These are phyloP conservation scores for Notothenia rossii DNA, from an alignment of 2,113 vertebrate species.

Conservation along the genomic window DNA sequence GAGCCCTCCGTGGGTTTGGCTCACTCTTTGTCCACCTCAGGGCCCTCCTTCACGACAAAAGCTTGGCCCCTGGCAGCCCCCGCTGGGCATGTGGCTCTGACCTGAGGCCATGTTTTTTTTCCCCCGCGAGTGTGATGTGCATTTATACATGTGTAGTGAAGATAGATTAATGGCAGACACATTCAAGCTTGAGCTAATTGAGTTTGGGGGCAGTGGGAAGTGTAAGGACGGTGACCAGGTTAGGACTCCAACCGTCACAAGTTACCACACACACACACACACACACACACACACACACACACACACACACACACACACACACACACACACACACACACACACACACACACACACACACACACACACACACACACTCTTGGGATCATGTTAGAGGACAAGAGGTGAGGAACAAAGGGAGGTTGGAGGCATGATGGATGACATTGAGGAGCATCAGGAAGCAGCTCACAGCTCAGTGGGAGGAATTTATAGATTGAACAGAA, in stretches of 20 bases:
- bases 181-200: slow-evolving; percentile 43
- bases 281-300: background rate
- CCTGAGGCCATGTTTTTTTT: slow-evolving; percentile 31
- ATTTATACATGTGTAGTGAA: background rate
- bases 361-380: slow-evolving; percentile 27
- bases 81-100: slow-evolving; percentile 50
- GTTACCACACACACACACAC: slow-evolving; percentile 16
- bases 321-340: background rate
- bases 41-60: slow-evolving; percentile 51
- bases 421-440: slow-evolving; percentile 67
- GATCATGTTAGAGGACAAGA: slow-evolving; percentile 56
- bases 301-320: background rate
- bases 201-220: slow-evolving; percentile 28
- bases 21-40: slow-evolving; percentile 58
- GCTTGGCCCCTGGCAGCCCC: slow-evolving; percentile 57
- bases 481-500: slow-evolving; percentile 66
- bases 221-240: background rate
- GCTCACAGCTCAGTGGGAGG: slow-evolving; percentile 51
- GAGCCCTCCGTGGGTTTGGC: slow-evolving; percentile 54
- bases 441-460: slow-evolving; percentile 13
- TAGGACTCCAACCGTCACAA: slow-evolving; percentile 10
- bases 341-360: background rate
- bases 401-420: slow-evolving; percentile 57
- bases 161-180: slow-evolving; percentile 11
- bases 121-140: background rate